Percentiles rank a stretch among this genome's conserved stretches.
These are phyloP conservation scores for Whitmania pigra DNA, from an alignment of 1,140 invertebrate species.

Conservation along the genomic window DNA sequence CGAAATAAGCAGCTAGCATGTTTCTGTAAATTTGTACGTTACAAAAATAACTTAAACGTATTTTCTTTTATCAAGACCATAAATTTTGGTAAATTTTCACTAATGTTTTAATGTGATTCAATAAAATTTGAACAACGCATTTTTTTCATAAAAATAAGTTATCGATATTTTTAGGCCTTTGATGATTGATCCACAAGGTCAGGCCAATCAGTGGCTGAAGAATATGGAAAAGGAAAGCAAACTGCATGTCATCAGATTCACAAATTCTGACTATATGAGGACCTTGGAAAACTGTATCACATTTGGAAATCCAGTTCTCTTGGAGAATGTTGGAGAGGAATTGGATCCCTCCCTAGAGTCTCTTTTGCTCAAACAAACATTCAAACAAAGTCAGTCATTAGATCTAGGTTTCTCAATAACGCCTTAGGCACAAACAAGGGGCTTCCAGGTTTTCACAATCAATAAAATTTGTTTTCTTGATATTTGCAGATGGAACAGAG, in stretches of 20 bases:
- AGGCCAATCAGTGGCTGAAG: conserved; percentile 81
- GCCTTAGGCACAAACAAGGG: not conserved
- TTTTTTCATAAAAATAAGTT: not conserved
- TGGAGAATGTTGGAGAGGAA: conserved; percentile 42
- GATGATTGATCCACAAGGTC: conserved; percentile 87
- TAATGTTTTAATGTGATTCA: too few species aligned
- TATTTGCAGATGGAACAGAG: conserved; percentile 37
- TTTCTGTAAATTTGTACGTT: too few species aligned
- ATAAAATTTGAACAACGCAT: too few species aligned
- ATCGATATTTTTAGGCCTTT: conserved; percentile 46
- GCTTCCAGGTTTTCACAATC: not conserved
- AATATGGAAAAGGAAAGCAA: conserved; percentile 62
- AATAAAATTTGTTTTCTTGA: not conserved
- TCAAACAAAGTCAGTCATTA: conserved; percentile 32
- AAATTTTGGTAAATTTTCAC: too few species aligned
- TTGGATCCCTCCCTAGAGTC: conserved; percentile 41
- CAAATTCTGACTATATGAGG: conserved; percentile 40
- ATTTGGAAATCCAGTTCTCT: conserved; percentile 39
- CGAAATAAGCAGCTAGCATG: too few species aligned
- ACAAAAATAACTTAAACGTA: too few species aligned
- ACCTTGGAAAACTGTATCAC: conserved; percentile 40
- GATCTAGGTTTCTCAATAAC: not conserved
- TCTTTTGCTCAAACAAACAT: conserved; percentile 40
- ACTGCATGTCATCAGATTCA: conserved; percentile 38
- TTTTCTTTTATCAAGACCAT: too few species aligned